Base-by-base conservation (phyloP, 30 jellyfish, hydroid and myxozoan species). In the Chironex yamaguchii region DNA sequence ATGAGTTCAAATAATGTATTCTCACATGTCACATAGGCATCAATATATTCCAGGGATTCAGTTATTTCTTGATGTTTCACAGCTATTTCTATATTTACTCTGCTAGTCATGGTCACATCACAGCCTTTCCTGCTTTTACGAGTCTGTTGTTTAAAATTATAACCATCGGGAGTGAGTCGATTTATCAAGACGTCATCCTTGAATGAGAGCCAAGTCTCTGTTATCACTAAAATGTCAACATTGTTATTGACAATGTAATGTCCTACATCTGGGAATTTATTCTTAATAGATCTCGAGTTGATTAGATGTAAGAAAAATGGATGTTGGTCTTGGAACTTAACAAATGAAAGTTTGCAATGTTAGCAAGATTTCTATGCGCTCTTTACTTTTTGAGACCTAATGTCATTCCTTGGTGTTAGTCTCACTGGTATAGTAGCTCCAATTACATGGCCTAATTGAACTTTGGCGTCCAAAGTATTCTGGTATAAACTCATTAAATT, bases 201-300 rank as follows among this genome's bases (percentile, higher is more conserved):
- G 52, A 65, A 50, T 28, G 77, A 49, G 29, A 73, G 86, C 86
- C 86, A 73, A n/a, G 86, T 22, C 51, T 73, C 86, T 73, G 86
- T 73, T 36, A 73, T 49, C 30, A 36, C 75, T 53, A 73, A 49
- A 1, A 73, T 25, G 29, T 73, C 86, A 14, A 49, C 75, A 42
- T 12, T 52, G 29, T 73, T 73, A 29, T 73, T 54, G 25, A 27
- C 58, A 12, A 29, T 76, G 50, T 29, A 78, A 36, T 78, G 89
- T 58, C 89, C 36, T 33, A 52, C 31, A 26, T 52, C 89, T 9
- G 80, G 80, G 25, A 76, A 76, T 76, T 76, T 52, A 33, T 76
- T 76, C 79, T 50, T 76, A 52, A 76, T 17, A 21, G 89, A 78
- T 34, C 89, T 54, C 36, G 89, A 49, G n/a, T 78, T 53, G 22